Evolutionary conservation across 1,140 invertebrate species (phyloP), one percentile per base, ranked within the genome.

Genomic region (Caenorhabditis brenneri): DNA sequence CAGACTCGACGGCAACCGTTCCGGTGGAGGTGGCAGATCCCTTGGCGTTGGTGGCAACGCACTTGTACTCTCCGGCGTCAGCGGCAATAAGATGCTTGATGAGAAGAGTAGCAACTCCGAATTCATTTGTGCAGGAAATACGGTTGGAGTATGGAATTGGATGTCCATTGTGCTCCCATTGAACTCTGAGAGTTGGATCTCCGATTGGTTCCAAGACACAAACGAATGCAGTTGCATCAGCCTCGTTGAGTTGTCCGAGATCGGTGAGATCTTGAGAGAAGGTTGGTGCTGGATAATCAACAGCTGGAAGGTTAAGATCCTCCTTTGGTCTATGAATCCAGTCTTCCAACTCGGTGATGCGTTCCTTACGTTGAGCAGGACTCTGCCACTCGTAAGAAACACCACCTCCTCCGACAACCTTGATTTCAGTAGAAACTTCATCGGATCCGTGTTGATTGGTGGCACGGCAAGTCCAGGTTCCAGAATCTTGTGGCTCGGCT

Each of bases 61-160:
- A 98, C n/a, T 95, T 96, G 89, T 98, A 98, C 53, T 95, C 96
- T 58, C 96, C 96, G 39, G 95, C 95, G 92, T 97, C 96, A 92
- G 96, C 95, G 15, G 95, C 95, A 89, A 96, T 96, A 0, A 96
- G 95, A 88, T 97, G 96, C 90, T 96, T 96, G 94, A 97, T 95
- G 88, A 97, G 96, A 4, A 97, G 92, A 46, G 96, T 95, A 16
- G 97, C 96, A 89, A 96, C 97, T 58, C 96, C 96, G 90, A 98
- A 98, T 90, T 98, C 96, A 89, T 97, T 95, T 94, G 96, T 95
- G 53, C 95, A 96, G n/a, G 95, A 95, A n/a, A 96, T 94, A 85
- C 96, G 94, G 91, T 97, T 97, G 5, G 96, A 95, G 87, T 86
- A 93, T 92, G 88, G 87, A 15, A 96, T 93, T 10, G 95, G 93